Base-by-base conservation (phyloP, 1,140 invertebrate species). In the Bombus confusus region DNA sequence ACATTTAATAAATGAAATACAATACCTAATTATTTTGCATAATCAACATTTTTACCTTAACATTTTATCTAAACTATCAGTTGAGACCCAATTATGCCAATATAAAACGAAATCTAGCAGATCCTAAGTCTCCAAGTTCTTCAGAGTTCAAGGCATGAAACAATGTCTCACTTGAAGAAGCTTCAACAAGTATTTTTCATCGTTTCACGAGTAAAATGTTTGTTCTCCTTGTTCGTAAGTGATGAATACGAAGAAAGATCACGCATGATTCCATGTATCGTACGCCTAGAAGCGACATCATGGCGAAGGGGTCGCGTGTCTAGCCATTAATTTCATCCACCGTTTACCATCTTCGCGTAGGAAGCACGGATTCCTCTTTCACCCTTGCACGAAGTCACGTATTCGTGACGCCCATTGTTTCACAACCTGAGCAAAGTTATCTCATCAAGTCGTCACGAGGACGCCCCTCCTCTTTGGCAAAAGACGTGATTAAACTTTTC, bases 401-500 rank as follows among this genome's bases (percentile, higher is more conserved):
- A 86, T 91, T 88, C 68, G 88, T 89, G 90, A 91, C 90, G 89
- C 82, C 77, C 80, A 64, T 81, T 91, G 89, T 91, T 91, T 91
- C 90, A 90, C 91, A 91, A 91, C 90, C 84, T 83, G 73, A 87
- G 80, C 74, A 88, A 91, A 91, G 91, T 91, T 91, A 91, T 91
- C 91, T 91, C 91, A 91, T 91, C 91, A 91, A 91, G 91, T 91
- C 91, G 90, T 91, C 91, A 91, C 90, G 91, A 90, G 91, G 90
- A 88, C 83, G 80, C 76, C 62, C 28, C 68, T 37, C 64, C 28
- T 25, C 47, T 8, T 57, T 57, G 37, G 52, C 66, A 75, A 78
- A 85, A 86, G 80, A 80, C 79, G 57, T 83, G 87, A 91, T 91
- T 89, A 91, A 91, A 91, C 90, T 91, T 91, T 91, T 86, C 76